Base-by-base conservation (phyloP, 2,888 invertebrate species). In the Pilophorus perplexus region DNA sequence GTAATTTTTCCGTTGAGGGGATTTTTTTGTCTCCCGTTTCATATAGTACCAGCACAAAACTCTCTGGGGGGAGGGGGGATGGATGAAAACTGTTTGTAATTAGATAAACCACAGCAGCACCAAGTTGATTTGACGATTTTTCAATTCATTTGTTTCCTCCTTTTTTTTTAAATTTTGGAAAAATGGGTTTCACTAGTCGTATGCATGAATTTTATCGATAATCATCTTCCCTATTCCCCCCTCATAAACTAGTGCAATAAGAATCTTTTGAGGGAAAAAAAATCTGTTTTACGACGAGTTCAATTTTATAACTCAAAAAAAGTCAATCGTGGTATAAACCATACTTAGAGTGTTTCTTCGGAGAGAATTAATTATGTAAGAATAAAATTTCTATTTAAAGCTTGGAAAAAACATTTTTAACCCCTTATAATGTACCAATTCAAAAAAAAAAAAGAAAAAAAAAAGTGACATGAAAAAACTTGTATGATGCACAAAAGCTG, bases 221-320 rank as follows among this genome's bases (percentile, higher is more conserved):
- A 33, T 33, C 33, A 12, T 55, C 8, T 23, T 42, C 42, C 23
- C 8, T 59, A 14, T 59, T 33, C 33, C 10, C 20, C 18, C 37
- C n/a, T 33, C n/a, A 33, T 33, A 55, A 27, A 18, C 10, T 59
- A 59, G 59, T 59, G 59, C 59, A 59, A 59, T 59, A 59, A 59
- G 40, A 57, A 25, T 48, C 10, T 48, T 48, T 33, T 12, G 37
- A 33, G 8, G 12, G 12, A 33, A 8, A 33, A 33, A 33, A 33
- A 33, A 10, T 33, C 8, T 33, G 8, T 33, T 10, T 33, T 33
- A 12, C 12, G 8, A 10, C 37, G 37, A 10, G 33, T 8, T 33
- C 33, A 33, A 33, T 33, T 33, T 6, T 33, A 8, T 33, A 33
- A 33, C 33, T 33, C 12, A 33, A 6, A n/a, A n/a, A n/a, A 33